Percentiles rank a stretch among this genome's conserved stretches.
phyloP scores from a whole-genome alignment of 2,113 vertebrate genomes.

The Pteronura brasiliensis region DNA sequence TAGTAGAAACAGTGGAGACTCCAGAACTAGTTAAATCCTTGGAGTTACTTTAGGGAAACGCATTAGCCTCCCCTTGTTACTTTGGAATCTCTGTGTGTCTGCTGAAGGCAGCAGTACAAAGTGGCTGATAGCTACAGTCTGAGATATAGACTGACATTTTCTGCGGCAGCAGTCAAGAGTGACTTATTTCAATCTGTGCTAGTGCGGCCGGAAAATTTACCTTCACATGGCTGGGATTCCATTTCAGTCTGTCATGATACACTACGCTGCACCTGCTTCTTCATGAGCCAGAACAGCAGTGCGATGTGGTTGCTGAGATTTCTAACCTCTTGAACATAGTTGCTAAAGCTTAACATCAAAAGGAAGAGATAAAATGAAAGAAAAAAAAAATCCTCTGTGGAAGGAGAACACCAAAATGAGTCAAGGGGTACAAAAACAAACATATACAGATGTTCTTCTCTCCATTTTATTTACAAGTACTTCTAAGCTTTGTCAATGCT shows the following conservation, averaged over 20 bases:
- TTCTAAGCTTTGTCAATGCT: not conserved
- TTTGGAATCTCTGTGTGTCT: conserved; percentile 56
- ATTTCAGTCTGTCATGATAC: conserved; percentile 84
- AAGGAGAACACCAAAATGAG: not conserved
- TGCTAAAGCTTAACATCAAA: conserved; percentile 66
- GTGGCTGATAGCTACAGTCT: conserved; percentile 77
- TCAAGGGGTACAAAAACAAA: not conserved
- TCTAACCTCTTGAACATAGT: conserved; percentile 68
- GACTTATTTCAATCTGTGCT: conserved; percentile 85
- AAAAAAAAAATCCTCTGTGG: not conserved
- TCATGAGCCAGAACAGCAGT: conserved; percentile 67
- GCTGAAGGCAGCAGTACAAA: conserved; percentile 52
- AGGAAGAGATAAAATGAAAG: conserved; percentile 35
- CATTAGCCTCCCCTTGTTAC: conserved; percentile 67
- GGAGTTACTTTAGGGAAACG: conserved; percentile 55
- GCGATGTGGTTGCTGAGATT: conserved; percentile 65
- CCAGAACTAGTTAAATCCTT: conserved; percentile 29
- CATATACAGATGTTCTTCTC: not conserved
- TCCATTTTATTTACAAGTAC: not conserved
- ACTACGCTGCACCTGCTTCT: conserved; percentile 75
- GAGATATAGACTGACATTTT: conserved; percentile 82
- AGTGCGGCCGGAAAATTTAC: conserved; percentile 85
- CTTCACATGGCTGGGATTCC: conserved; percentile 80
- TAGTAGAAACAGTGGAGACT: not conserved
- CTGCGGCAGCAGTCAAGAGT: conserved; percentile 81